Base-by-base conservation (phyloP, 2,888 invertebrate species). In the Tanytarsus gracilentus region DNA sequence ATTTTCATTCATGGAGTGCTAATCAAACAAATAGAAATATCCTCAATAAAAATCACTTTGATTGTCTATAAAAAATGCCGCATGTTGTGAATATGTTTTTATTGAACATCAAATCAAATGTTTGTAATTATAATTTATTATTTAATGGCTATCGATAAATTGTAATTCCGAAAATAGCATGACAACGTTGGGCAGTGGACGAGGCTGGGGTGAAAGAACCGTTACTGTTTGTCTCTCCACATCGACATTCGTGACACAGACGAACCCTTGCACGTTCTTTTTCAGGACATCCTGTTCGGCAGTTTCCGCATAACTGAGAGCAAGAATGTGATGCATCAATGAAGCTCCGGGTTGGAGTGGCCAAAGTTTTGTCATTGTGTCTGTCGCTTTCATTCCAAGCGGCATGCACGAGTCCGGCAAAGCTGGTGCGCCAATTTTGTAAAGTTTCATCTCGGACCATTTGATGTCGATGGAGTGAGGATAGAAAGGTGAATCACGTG, bases 391-490 rank as follows among this genome's bases (percentile, higher is more conserved):
- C 93, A 96, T 96, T 53, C 97, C 98, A 62, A 96, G 80, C 1
- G 98, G 98, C 83, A 98, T 85, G 72, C 96, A 95, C 2, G 96
- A 96, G 68, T 91, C 93, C 0, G 98, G 97, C 61, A 98, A 76
- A 0, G 88, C 83, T 0, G 93, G 92, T 0, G 95, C 94, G 9
- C 96, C 95, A 67, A 97, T 91, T 80, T 96, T 96, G 70, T 84
- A 95, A 33, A 98, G 84, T 70, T 88, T 88, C 8, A 96, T 79
- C 66, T 96, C 95, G 1, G 81, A 76, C 79, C 88, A 94, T 71
- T 92, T 91, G 1, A 96, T 86, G 71, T 96, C 95, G 72, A 95
- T 94, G 0, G 92, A 92, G 71, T 95, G 94, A 0, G 96, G 96
- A 75, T 93, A 94, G 63, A 92, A 80, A 1, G 89, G 81, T 6